These are phyloP conservation scores for Danaus melanippus DNA, from an alignment of 1,140 invertebrate genomes.

Conservation along the genomic window DNA sequence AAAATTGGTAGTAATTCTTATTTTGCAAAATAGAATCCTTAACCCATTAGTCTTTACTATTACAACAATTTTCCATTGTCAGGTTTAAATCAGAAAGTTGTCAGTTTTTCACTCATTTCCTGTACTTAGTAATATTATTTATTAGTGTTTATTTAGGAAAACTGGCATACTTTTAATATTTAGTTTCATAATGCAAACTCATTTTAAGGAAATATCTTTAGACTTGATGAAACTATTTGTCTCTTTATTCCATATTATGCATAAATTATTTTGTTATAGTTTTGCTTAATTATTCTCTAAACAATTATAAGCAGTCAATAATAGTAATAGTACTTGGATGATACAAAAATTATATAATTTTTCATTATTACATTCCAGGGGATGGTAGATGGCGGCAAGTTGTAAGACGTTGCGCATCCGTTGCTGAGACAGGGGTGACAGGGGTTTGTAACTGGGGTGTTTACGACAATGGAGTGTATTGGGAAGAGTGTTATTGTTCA, in stretches of 20 bases:
- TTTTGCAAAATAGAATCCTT: too few species aligned
- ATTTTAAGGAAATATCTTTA: background rate
- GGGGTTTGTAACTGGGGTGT: constrained; percentile 96
- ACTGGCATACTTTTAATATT: too few species aligned
- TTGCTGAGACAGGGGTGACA: constrained; percentile 90
- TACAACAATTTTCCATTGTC: too few species aligned
- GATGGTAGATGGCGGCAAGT: constrained; percentile 94
- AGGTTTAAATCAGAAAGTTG: too few species aligned
- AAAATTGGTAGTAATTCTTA: too few species aligned
- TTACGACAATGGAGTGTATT: constrained; percentile 92
- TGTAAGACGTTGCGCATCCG: constrained; percentile 89
- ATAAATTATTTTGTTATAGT: constrained; percentile 7
- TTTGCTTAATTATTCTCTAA: too few species aligned
- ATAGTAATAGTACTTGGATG: too few species aligned
- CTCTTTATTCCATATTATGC: background rate
- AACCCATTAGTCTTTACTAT: too few species aligned
- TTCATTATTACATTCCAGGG: constrained; percentile 75
- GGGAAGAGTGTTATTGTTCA: constrained; percentile 96
- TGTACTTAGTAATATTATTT: too few species aligned
- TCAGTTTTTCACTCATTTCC: too few species aligned
- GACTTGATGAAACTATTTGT: background rate
- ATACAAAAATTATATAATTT: background rate
- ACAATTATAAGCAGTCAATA: too few species aligned
- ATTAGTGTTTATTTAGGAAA: too few species aligned
- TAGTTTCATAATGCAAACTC: background rate